Base-by-base conservation (phyloP, 23 tunicate species). In the Diplosoma virens region DNA sequence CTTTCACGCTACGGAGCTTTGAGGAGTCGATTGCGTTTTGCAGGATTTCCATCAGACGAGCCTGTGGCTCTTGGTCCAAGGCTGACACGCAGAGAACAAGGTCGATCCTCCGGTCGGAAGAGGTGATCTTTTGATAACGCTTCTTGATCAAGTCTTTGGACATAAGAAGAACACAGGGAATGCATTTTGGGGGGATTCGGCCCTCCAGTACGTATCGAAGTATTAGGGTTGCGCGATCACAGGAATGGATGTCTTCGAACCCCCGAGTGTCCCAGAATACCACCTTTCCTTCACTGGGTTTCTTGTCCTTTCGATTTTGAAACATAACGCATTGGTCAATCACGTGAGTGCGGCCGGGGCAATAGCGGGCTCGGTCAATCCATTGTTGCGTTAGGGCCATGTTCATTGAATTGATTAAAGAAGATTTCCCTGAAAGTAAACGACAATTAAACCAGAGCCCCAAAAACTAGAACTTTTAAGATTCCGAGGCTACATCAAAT, bases 221-320 rank as follows among this genome's bases (percentile, higher is more conserved):
- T 17, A 95, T 89, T 25, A 95, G 82, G 22, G 82, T 79, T 1
- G 95, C 93, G 65, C 89, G 99, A 28, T 89, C 94, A 18, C 67
- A 77, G 54, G 84, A 96, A 80, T 95, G 93, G 30, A 95, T 95
- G 59, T 82, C 84, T 54, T 95, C 94, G 79, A 95, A 95, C 41
- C 99, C 99, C 27, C 96, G 80, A 3, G 99, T 90, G 93, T 95
- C 99, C 84, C 90, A 89, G 67, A 95, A 84, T 4, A 89, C 89
- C 3, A 95, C 99, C 45, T 81, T 92, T 53, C 99, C 96, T 9
- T 7, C 61, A 0, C 81, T 71, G 67, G 56, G 32, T 30, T 79
- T 78, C 26, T 67, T 67, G 14, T 36, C 14, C 20, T 35, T 17
- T n/a, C 24, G 26, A 58, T 89, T 84, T 52, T 89, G 85, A 73